Percentiles rank a stretch among this genome's conserved stretches.
phyloP scores from a whole-genome alignment of 2,113 vertebrate genomes.

The Cacatua alba region DNA sequence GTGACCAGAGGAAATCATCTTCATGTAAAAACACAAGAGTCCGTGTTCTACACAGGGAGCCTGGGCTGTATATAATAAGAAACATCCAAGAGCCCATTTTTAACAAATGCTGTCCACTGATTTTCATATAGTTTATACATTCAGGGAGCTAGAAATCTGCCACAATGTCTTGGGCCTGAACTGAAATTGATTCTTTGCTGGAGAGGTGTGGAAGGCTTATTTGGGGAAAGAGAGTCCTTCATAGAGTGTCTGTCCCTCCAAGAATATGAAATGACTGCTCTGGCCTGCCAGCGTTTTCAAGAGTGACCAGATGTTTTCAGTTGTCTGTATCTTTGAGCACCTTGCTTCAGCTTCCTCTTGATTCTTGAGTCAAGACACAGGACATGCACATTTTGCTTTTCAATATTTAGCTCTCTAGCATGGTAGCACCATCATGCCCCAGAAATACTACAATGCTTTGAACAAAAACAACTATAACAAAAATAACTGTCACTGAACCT shows the following conservation, averaged over 20 bases:
- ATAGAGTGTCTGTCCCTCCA: neutral
- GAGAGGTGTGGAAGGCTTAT: neutral
- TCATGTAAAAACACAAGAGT: neutral
- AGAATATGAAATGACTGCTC: neutral
- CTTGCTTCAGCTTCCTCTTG: neutral
- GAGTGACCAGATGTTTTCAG: neutral
- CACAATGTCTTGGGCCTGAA: neutral
- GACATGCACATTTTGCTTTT: neutral
- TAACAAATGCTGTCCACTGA: neutral
- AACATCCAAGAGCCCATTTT: neutral
- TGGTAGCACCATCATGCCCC: neutral
- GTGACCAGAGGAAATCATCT: neutral
- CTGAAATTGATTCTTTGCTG: neutral
- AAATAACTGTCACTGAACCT: neutral
- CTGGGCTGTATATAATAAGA: neutral
- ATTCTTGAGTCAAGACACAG: neutral
- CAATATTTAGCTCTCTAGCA: neutral
- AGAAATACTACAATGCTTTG: neutral
- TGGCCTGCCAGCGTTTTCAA: neutral
- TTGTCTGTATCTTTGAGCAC: neutral
- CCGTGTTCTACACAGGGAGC: neutral
- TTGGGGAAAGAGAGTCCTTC: neutral
- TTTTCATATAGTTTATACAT: neutral
- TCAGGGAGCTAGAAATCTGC: neutral
- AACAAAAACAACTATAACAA: neutral